phyloP scores from a whole-genome alignment of 2,888 invertebrate genomes.

The Cryptosula pallasiana region DNA sequence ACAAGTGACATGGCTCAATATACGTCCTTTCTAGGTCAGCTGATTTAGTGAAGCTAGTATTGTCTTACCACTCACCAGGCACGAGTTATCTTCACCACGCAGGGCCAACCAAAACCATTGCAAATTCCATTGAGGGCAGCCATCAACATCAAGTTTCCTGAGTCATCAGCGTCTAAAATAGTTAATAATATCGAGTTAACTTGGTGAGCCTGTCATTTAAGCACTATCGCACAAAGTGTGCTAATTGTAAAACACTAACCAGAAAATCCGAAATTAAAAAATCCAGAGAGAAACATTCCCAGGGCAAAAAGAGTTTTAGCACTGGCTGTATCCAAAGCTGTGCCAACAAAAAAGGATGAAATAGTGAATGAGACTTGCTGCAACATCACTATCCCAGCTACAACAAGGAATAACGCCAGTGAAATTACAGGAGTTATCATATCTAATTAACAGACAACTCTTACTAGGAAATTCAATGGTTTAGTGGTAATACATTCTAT shows the following conservation, averaged over 20 bases:
- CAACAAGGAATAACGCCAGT: too few relatives aligned
- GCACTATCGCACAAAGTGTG: neutral
- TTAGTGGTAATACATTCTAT: too few relatives aligned
- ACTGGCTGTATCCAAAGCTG: neutral
- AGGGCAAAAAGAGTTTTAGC: slow-evolving; percentile 11
- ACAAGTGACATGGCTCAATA: too few relatives aligned
- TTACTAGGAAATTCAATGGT: too few relatives aligned
- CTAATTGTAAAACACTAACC: slow-evolving; percentile 7
- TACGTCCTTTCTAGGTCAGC: too few relatives aligned
- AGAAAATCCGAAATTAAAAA: slow-evolving; percentile 18
- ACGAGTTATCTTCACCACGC: neutral
- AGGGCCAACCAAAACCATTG: slow-evolving; percentile 20
- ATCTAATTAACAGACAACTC: too few relatives aligned
- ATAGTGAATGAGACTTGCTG: slow-evolving; percentile 10
- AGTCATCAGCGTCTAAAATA: slow-evolving; percentile 3
- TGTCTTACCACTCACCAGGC: neutral
- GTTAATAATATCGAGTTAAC: neutral
- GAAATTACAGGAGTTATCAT: too few relatives aligned
- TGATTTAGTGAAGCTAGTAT: too few relatives aligned
- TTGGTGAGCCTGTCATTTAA: neutral
- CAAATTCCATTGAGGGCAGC: neutral
- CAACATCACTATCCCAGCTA: slow-evolving; percentile 9
- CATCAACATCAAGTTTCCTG: slow-evolving; percentile 7
- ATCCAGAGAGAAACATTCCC: slow-evolving; percentile 19
- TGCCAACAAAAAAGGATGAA: slow-evolving; percentile 6